A percentile compares a stretch with the other conserved stretches of the same genome.
Conservation (phyloP, 2,113 vertebrate genomes). For the Chrysemys picta region DNA sequence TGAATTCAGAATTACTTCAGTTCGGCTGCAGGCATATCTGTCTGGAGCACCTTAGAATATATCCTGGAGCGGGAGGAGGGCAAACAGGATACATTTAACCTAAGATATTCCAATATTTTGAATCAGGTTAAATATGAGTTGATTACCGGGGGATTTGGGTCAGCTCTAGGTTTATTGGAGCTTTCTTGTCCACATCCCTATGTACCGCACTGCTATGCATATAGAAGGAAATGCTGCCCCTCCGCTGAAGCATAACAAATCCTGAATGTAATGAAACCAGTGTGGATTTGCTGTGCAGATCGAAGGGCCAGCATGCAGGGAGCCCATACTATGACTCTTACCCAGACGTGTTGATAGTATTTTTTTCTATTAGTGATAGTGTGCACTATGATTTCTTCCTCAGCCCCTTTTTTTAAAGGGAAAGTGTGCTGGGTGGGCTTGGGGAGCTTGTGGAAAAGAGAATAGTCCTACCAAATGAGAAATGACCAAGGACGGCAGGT, state of each 20-base stretch:
- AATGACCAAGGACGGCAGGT: not conserved
- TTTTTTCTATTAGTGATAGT: not conserved
- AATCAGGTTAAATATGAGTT: not conserved
- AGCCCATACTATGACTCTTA: not conserved
- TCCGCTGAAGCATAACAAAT: not conserved
- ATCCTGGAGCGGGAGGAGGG: not conserved
- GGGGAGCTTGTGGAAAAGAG: not conserved
- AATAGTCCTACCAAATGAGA: not conserved
- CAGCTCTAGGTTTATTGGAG: not conserved
- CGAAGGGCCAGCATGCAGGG: not conserved
- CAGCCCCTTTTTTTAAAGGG: not conserved
- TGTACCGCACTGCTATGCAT: not conserved
- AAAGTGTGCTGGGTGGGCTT: not conserved
- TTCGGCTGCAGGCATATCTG: not conserved
- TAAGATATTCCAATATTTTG: not conserved
- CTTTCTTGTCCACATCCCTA: not conserved
- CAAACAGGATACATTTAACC: not conserved
- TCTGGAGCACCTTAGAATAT: not conserved
- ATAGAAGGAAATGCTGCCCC: not conserved
- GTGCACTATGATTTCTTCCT: not conserved
- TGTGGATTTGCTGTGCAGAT: not conserved
- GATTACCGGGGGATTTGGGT: not conserved
- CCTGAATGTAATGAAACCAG: not conserved
- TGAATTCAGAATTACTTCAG: conserved; percentile 34
- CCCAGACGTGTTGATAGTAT: not conserved